These are phyloP conservation scores for Plemyria rubiginata DNA, from an alignment of 2,888 invertebrate genomes.

Conservation along the genomic window DNA sequence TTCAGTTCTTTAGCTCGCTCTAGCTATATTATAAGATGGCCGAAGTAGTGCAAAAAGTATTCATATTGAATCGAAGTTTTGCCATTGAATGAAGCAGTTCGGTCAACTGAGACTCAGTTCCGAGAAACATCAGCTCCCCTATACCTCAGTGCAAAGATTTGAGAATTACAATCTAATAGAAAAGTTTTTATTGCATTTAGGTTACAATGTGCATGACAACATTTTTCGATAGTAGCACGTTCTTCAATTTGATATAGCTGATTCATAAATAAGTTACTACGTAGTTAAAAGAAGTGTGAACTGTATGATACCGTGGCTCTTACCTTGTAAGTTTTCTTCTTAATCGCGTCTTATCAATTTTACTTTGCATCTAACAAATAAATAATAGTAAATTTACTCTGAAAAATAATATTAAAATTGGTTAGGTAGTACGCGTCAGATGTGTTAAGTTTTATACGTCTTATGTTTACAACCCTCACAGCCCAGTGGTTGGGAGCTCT, in stretches of 20 bases:
- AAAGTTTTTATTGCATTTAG: neutral
- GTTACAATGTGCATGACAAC: neutral
- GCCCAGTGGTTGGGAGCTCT: too few species aligned
- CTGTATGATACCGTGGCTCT: too few species aligned
- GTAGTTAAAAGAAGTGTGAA: too few species aligned
- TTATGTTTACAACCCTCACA: too few species aligned
- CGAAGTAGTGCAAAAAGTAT: neutral
- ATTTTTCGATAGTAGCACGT: neutral
- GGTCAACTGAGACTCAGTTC: neutral
- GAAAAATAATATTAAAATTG: too few species aligned
- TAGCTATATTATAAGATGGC: neutral
- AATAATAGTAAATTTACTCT: too few species aligned
- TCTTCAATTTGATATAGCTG: neutral
- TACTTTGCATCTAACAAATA: too few species aligned
- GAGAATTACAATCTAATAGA: neutral
- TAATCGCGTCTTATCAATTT: too few species aligned
- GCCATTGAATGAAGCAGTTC: neutral
- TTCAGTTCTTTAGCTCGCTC: too few species aligned
- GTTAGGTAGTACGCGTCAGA: too few species aligned
- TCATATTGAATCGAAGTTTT: slow-evolving; percentile 1
- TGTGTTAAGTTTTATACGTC: too few species aligned
- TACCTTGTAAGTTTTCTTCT: too few species aligned
- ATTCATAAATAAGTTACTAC: neutral
- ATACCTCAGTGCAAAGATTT: neutral
- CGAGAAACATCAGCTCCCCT: neutral